Percentiles rank a stretch among this genome's conserved stretches.
Evolutionary conservation across 2,888 invertebrate genomes (phyloP).

Genomic region (Philereme vetulata): DNA sequence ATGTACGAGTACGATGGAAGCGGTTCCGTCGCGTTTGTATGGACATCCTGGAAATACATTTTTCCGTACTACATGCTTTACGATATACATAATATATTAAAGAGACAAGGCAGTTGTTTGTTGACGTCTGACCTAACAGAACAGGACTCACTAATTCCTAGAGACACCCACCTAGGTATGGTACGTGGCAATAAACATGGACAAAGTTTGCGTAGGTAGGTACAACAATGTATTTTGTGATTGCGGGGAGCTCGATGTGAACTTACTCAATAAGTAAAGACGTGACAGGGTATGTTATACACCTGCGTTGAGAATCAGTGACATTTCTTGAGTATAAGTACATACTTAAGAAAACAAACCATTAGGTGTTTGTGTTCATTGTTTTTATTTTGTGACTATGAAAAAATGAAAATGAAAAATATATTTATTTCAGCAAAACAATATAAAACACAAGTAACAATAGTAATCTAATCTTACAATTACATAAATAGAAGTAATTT

Average conservation of each 20-base stretch:
- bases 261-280: conserved; percentile 41
- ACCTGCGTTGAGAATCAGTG: conserved; percentile 3
- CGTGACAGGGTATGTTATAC: conserved; percentile 35
- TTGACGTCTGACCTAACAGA: conserved; percentile 29
- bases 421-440: too few relatives aligned
- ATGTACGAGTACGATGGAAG: conserved; percentile 29
- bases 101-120: conserved; percentile 6
- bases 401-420: too few relatives aligned
- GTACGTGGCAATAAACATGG: conserved; percentile 44
- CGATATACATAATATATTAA: not conserved
- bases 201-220: conserved; percentile 43
- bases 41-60: conserved; percentile 9
- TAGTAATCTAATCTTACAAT: too few relatives aligned
- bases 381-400: too few relatives aligned
- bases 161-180: conserved; percentile 37
- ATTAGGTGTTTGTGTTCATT: too few relatives aligned
- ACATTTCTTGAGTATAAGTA: too few relatives aligned
- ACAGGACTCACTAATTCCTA: conserved; percentile 30
- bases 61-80: conserved; percentile 4
- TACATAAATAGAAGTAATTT: too few relatives aligned
- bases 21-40: conserved; percentile 21
- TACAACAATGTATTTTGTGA: conserved; percentile 49
- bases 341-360: too few relatives aligned
- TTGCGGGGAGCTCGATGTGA: conserved; percentile 38
- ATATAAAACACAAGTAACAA: too few relatives aligned